Evolutionary conservation across 2,113 vertebrate species (phyloP), one percentile per base, ranked within the genome.

Genomic region (Pimephales promelas): DNA sequence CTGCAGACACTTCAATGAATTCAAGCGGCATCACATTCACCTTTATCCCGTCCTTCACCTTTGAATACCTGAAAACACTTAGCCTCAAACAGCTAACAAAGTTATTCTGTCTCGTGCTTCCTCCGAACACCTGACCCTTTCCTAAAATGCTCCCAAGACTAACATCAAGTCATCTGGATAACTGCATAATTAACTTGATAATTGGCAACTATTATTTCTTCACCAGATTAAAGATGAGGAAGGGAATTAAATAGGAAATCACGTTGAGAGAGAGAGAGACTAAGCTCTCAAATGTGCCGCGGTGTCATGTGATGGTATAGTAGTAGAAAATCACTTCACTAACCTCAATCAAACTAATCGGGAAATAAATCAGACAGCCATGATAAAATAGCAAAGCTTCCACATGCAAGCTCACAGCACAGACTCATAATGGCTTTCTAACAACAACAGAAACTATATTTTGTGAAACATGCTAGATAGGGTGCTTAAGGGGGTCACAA

Each of bases 121-220:
- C 61, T 59, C 40, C 31, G 26, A 83, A 49, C 68, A 86, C 87
- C 82, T 84, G 82, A 82, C 20, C 52, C 20, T 49, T 79, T 43
- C 45, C 56, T 11, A 73, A 49, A 49, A 22, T 1, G 11, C 45
- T 62, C 79, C 66, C n/a, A 45, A 36, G 45, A 62, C n/a, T 11
- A 79, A 57, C 49, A 56, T 43, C 28, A 49, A 45, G 18, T 56
- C 47, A 49, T 82, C 45, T 49, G 34, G 54, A 66, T 45, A 74
- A 70, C 40, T 43, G 24, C 66, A 52, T 34, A 80, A 82, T 31
- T 40, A 52, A 68, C 22, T 43, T 31, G 5, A 49, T 59, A 79
- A 83, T 59, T 83, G 81, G 73, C 18, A 72, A 36, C 40, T 14
- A 28, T 72, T 73, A 14, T 76, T 45, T 20, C 6, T 52, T 6